Evolutionary conservation across 1,140 invertebrate genomes (phyloP).

Genomic region (Leptestheria dahalacensis): DNA sequence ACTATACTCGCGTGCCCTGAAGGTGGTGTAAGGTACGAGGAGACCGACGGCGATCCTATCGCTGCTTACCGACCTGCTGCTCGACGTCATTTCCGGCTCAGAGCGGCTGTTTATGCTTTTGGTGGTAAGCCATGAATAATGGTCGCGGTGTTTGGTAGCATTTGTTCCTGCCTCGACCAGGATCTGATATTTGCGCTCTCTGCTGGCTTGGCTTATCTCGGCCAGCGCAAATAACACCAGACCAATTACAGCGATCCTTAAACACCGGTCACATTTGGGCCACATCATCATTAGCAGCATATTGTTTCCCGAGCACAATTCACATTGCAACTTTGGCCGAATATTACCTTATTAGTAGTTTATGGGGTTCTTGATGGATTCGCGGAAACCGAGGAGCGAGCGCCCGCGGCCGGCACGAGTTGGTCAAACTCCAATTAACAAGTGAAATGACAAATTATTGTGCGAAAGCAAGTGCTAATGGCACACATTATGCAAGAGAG

Average conservation of each 20-base stretch:
- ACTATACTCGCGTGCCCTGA: conserved; percentile 50
- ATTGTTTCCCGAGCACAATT: neutral
- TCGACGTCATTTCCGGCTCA: neutral
- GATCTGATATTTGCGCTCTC: neutral
- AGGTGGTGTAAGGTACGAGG: conserved; percentile 55
- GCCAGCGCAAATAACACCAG: neutral
- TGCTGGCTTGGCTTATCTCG: neutral
- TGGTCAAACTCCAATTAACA: no score
- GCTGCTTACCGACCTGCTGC: neutral
- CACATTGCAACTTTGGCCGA: neutral
- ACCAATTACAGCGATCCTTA: neutral
- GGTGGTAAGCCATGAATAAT: neutral
- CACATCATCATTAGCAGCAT: neutral
- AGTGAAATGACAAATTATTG: no score
- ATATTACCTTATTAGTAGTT: neutral
- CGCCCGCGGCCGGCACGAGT: no score
- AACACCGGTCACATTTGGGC: neutral
- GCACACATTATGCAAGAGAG: neutral
- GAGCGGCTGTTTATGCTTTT: neutral
- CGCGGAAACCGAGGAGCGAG: no score
- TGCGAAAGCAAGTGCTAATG: no score
- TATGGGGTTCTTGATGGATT: no score
- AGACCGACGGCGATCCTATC: conserved; percentile 37
- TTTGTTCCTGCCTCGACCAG: neutral
- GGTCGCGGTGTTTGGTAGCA: neutral